phyloP scores from a whole-genome alignment of 2,113 vertebrate species.

The Aphyosemion australe region DNA sequence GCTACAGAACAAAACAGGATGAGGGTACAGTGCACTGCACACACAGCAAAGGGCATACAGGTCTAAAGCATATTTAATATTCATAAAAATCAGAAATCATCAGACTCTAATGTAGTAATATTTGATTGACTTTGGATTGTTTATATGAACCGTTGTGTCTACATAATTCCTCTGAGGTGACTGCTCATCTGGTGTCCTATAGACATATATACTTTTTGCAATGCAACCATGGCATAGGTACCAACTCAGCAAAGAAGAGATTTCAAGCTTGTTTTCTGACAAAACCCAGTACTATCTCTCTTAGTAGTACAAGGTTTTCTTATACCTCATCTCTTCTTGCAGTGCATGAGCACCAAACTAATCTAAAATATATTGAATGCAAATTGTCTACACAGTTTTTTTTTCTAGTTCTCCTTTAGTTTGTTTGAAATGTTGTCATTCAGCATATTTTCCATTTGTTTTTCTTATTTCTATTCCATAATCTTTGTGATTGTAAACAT shows the following conservation, averaged over 20 bases:
- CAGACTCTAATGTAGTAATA: neutral
- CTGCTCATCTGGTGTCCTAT: neutral
- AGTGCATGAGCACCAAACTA: constrained; percentile 9
- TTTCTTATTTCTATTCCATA: constrained; percentile 3
- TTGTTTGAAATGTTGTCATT: neutral
- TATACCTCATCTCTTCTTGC: neutral
- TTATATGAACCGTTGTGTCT: neutral
- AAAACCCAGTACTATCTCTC: too few species aligned
- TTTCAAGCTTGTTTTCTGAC: neutral
- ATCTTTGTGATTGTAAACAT: constrained; percentile 22
- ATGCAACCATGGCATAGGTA: neutral
- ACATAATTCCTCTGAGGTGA: neutral
- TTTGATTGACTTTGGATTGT: neutral
- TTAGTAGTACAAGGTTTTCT: neutral
- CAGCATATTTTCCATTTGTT: constrained; percentile 3
- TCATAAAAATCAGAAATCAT: neutral
- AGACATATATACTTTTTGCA: neutral
- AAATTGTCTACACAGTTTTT: neutral
- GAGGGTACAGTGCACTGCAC: neutral
- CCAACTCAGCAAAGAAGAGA: neutral
- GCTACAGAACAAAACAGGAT: too few species aligned
- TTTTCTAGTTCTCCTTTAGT: neutral
- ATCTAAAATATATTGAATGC: neutral
- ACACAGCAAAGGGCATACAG: constrained; percentile 1
- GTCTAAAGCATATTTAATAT: neutral